Evolutionary conservation across 2,888 invertebrate species (phyloP), one percentile per base, ranked within the genome.

Genomic region (Dione vanillae): DNA sequence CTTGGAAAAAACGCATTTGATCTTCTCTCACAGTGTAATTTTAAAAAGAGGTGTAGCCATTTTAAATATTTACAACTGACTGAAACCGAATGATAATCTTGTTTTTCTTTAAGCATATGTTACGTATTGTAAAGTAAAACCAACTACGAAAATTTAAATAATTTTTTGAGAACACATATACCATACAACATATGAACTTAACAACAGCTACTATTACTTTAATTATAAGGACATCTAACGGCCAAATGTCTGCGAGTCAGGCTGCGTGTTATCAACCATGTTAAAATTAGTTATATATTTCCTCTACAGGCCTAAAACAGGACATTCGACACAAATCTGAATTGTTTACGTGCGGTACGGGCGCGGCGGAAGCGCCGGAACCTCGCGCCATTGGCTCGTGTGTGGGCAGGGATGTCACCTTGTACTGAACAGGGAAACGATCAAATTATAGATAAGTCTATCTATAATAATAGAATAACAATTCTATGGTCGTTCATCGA

Each of bases 381-480:
- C 87, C 88, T 83, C 92, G 92, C 92, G 85, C 86, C 92, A 92
- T 92, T 92, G 91, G 89, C 82, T 87, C 82, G 81, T 81, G 80
- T 80, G 84, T 81, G 37, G 56, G 78, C 70, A 78, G 75, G 77
- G 76, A 70, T 77, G 71, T 70, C 73, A 72, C 69, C 62, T n/a
- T 51, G 51, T 49, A 59, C 58, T 41, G 47, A 59, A 65, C 41
- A 49, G 49, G 43, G 47, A 54, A 27, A 61, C n/a, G 51, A 6
- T 54, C 16, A 58, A 27, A 45, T 37, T 35, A 65, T 11, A 37
- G 7, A 40, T 11, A 54, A 65, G 35, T 52, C 19, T 27, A 40
- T 11, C n/a, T n/a, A 56, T 16, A 11, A 40, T 40, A 16, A 56
- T 40, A 56, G 7, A 56, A 11, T 45, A 61, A 61, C 45, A 35